These are phyloP conservation scores for Philotrypesis tridentata DNA, from an alignment of 1,140 invertebrate genomes.

Conservation along the genomic window DNA sequence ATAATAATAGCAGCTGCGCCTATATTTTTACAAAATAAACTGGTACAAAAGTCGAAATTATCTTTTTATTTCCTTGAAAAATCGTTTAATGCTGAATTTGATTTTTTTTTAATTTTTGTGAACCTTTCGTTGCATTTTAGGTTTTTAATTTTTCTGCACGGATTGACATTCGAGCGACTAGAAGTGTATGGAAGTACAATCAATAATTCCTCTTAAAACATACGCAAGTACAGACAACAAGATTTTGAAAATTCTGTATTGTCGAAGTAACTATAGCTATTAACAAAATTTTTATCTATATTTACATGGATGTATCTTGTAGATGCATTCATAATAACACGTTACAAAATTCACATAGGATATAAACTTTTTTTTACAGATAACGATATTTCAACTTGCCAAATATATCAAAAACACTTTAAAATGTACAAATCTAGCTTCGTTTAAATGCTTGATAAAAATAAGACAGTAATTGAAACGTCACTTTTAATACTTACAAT, in stretches of 20 bases:
- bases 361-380: constrained; percentile 37
- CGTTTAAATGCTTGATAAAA: constrained; percentile 15
- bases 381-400: constrained; percentile 12
- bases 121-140: background rate
- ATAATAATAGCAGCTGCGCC: constrained; percentile 21
- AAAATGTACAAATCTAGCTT: constrained; percentile 36
- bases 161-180: background rate
- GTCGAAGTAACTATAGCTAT: background rate
- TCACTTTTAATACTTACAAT: constrained; percentile 19
- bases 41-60: constrained; percentile 11
- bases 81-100: background rate
- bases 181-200: background rate
- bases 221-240: background rate
- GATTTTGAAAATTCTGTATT: background rate
- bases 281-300: constrained; percentile 31
- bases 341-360: constrained; percentile 3
- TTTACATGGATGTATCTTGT: constrained; percentile 14
- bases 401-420: constrained; percentile 36
- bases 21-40: constrained; percentile 48
- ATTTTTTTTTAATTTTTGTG: background rate
- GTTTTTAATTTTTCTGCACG: background rate
- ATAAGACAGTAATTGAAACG: background rate
- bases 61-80: constrained; percentile 13
- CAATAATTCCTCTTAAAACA: background rate
- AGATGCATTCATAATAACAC: background rate